Evolutionary conservation across 2,888 invertebrate genomes (phyloP), one percentile per base, ranked within the genome.

Genomic region (Teleiodes luculella): DNA sequence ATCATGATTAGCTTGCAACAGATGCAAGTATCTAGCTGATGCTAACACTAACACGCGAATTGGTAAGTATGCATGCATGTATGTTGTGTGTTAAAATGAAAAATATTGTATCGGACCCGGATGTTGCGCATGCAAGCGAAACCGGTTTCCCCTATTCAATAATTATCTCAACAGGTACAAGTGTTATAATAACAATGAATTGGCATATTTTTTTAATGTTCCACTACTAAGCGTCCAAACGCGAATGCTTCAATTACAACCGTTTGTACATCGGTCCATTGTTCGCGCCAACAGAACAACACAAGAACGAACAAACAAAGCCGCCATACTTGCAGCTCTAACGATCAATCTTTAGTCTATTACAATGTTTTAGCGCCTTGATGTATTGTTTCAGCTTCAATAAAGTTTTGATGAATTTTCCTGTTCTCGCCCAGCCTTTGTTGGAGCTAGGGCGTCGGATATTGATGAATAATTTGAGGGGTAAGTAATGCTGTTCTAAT

Each of bases 331-430:
- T 77, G 79, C 76, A 80, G 73, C 77, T 72, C 74, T 53, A 56
- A 58, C 57, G 80, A 88, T 88, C 86, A 86, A 88, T 88, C 87
- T 87, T 80, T 74, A 70, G 79, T 74, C 85, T 83, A 87, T 87
- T 86, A 86, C 80, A 81, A 85, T 86, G 86, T 83, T 86, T 87
- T 87, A 86, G 83, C 85, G 83, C 79, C 83, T 82, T 84, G 85
- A 86, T 86, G 86, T 88, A 88, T 88, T 88, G 88, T 88, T 87
- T 86, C 80, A 80, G 85, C 82, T 78, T 86, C 83, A 86, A 87
- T 86, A 85, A 88, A 87, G 86, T 89, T 88, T 86, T 87, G 88
- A 88, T 88, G 83, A 86, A 89, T 86, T 83, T 86, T 84, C 81
- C 76, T 81, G 80, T 82, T 82, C 76, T 78, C 76, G 70, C 70